A percentile compares a stretch with the other conserved stretches of the same genome.
Evolutionary conservation across 2,888 invertebrate species (phyloP).

Genomic region (Hirtodrosophila confusa): DNA sequence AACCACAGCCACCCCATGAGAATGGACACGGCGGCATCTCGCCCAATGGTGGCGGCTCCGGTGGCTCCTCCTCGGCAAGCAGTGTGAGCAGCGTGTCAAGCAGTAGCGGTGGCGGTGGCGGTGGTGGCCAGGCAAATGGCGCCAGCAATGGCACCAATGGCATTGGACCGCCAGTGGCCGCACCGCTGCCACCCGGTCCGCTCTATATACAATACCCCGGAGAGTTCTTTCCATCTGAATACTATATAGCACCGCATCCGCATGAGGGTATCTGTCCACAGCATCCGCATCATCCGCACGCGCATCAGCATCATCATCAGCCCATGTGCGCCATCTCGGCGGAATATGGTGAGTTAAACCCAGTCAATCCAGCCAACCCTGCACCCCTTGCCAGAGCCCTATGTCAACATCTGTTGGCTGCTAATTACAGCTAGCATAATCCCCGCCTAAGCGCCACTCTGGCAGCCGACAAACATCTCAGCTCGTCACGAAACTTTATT

Average conservation of each 20-base stretch:
- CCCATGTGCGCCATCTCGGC: slow-evolving; percentile 90
- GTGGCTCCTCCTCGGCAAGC: slow-evolving; percentile 76
- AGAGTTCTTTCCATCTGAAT: slow-evolving; percentile 83
- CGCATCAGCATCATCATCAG: slow-evolving; percentile 85
- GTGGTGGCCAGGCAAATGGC: slow-evolving; percentile 44
- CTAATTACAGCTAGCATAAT: slow-evolving; percentile 45
- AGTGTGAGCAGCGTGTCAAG: slow-evolving; percentile 73
- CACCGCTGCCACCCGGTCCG: slow-evolving; percentile 76
- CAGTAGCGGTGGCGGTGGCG: slow-evolving; percentile 60
- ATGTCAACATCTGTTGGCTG: slow-evolving; percentile 15
- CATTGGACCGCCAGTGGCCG: slow-evolving; percentile 63
- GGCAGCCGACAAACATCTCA: slow-evolving; percentile 43
- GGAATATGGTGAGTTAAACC: slow-evolving; percentile 88
- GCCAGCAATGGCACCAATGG: slow-evolving; percentile 73
- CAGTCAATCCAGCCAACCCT: not conserved
- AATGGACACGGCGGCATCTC: slow-evolving; percentile 70
- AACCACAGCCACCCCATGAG: slow-evolving; percentile 64
- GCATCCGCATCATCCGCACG: slow-evolving; percentile 82
- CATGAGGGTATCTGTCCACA: slow-evolving; percentile 86
- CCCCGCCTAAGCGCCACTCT: slow-evolving; percentile 16
- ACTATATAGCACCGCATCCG: slow-evolving; percentile 84
- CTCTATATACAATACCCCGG: slow-evolving; percentile 83
- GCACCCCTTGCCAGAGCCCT: not conserved
- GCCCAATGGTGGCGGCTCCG: slow-evolving; percentile 55
- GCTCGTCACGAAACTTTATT: slow-evolving; percentile 57